These are phyloP conservation scores for Crotalus viridis DNA, from an alignment of 2,113 vertebrate genomes.

Conservation along the genomic window DNA sequence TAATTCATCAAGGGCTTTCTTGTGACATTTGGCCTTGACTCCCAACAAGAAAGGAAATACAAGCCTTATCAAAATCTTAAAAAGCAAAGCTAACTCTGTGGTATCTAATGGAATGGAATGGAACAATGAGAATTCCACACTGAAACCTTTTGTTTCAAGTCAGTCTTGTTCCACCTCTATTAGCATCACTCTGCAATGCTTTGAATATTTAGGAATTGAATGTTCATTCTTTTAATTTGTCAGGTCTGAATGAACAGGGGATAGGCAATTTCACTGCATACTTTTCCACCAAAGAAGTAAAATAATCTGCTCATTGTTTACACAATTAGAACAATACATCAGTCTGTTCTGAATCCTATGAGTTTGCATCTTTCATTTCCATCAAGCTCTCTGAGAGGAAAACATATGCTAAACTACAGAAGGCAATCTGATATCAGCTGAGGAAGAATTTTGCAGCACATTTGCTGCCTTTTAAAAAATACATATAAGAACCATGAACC, in stretches of 20 bases:
- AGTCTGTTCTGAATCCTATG: constrained; percentile 27
- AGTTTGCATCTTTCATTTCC: constrained; percentile 20
- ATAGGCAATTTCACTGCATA: background rate
- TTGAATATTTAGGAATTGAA: constrained; percentile 10
- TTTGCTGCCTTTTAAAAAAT: constrained; percentile 22
- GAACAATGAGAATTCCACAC: background rate
- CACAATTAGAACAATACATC: constrained; percentile 2
- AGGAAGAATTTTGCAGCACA: constrained; percentile 11
- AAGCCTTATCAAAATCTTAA: background rate
- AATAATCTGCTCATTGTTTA: constrained; percentile 14
- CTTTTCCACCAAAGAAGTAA: background rate
- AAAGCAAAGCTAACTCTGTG: background rate
- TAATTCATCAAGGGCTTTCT: background rate
- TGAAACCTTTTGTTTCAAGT: background rate
- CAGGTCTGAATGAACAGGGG: constrained; percentile 31
- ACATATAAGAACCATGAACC: background rate
- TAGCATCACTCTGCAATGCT: constrained; percentile 19
- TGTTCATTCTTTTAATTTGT: constrained; percentile 45
- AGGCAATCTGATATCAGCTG: constrained; percentile 33
- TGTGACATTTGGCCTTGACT: background rate
- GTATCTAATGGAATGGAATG: background rate
- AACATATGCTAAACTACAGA: constrained; percentile 38
- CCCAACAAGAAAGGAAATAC: background rate
- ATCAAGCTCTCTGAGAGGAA: background rate
- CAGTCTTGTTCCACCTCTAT: background rate